Evolutionary conservation across 2,888 invertebrate species (phyloP), one percentile per base, ranked within the genome.

Genomic region (Lasioglossum malachurum): DNA sequence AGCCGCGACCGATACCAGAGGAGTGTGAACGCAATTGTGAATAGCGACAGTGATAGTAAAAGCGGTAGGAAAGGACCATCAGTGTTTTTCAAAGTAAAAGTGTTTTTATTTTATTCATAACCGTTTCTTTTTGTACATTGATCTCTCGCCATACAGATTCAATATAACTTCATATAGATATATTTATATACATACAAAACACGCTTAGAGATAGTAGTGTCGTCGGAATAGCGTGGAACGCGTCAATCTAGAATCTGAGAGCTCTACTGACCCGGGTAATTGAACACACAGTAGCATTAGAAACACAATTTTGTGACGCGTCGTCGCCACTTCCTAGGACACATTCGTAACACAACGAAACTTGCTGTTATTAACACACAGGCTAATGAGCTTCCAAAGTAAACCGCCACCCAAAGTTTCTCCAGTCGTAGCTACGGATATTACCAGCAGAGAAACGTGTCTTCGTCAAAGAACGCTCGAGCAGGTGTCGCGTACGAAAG

Each of bases 121-220:
- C 78, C 84, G 77, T 80, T 86, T 53, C 23, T 53, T 8, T 77
- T 86, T 77, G 44, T 81, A 80, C 81, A 85, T 85, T 77, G 49
- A 85, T 87, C 82, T 87, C 82, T 82, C 82, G 79, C 57, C 31
- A 79, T 79, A 87, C 85, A 87, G 60, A 75, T 85, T 85, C n/a
- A 76, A 79, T 53, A 69, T 71, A 82, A 74, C 77, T 79, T 35
- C 49, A 73, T 80, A n/a, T 79, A 82, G 79, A 31, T 81, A 79
- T 73, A 69, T 80, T n/a, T 79, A 82, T 82, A 38, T 81, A 77
- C 60, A 81, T 78, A 84, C 41, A 81, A 77, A 35, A 75, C 53
- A 84, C 71, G 75, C 80, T 84, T 72, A 72, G 77, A 80, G 57
- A 71, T 74, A 84, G 67, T 44, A 49, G 49, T 53, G 53, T 53